Evolutionary conservation across 37 sponge, comb jelly and placozoan genomes (phyloP).

Genomic region (Aplysina aerophoba): DNA sequence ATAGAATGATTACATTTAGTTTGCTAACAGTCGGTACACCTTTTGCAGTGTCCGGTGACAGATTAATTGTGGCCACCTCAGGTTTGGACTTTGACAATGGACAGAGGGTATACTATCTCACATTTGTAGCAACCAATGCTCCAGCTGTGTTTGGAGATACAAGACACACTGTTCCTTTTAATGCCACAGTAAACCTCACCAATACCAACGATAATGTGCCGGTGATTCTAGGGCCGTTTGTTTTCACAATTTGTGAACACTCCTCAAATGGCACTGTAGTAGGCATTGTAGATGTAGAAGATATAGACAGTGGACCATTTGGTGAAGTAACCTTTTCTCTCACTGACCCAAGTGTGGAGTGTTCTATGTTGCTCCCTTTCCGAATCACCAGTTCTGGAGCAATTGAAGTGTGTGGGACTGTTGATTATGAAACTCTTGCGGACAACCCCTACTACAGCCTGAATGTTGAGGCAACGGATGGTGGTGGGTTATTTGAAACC

Average conservation of each 20-base stretch:
- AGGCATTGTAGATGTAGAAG: slow-evolving; percentile 52
- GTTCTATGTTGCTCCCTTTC: slow-evolving; percentile 4
- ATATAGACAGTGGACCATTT: slow-evolving; percentile 51
- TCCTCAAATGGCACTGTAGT: slow-evolving; percentile 18
- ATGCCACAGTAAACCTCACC: slow-evolving; percentile 50
- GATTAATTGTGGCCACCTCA: slow-evolving; percentile 21
- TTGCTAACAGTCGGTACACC: slow-evolving; percentile 42
- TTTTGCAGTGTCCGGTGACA: slow-evolving; percentile 52
- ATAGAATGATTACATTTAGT: slow-evolving; percentile 44
- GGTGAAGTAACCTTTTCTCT: slow-evolving; percentile 23
- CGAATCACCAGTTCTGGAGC: neutral
- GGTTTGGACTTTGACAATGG: slow-evolving; percentile 51
- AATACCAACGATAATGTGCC: slow-evolving; percentile 76
- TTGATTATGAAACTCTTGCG: slow-evolving; percentile 44
- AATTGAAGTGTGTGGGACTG: slow-evolving; percentile 42
- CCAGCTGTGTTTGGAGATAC: slow-evolving; percentile 46
- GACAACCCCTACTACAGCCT: neutral
- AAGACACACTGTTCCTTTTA: slow-evolving; percentile 35
- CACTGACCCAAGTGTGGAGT: neutral
- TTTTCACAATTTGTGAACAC: slow-evolving; percentile 49
- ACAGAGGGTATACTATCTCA: slow-evolving; percentile 32
- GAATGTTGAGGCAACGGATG: slow-evolving; percentile 21
- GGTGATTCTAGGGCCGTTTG: slow-evolving; percentile 40
- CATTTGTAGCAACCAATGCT: slow-evolving; percentile 51
- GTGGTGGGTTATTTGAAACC: slow-evolving; percentile 22